Percentiles rank a stretch among this genome's conserved stretches.
phyloP scores from a whole-genome alignment of 2,888 invertebrate species.

The Schizaphis graminum region DNA sequence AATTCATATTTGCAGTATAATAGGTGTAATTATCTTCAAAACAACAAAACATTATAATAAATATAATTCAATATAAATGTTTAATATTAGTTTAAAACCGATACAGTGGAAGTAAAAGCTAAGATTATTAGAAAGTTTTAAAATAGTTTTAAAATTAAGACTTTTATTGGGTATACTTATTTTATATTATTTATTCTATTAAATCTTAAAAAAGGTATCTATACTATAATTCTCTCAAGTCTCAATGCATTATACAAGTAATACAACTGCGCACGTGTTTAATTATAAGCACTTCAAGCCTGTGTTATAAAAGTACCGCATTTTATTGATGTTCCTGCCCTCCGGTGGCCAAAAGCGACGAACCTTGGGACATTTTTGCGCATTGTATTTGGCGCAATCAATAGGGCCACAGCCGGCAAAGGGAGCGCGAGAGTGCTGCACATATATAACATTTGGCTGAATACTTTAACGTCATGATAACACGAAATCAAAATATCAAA shows the following conservation, averaged over 20 bases:
- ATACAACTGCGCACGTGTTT: not conserved
- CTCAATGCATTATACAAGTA: not conserved
- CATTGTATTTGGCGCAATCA: conserved; percentile 58
- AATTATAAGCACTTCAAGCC: not conserved
- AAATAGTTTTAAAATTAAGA: not conserved
- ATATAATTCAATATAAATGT: not conserved
- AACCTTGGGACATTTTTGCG: conserved; percentile 47
- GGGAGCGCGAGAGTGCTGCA: conserved; percentile 32
- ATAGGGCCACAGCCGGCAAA: conserved; percentile 16
- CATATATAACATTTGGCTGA: not conserved
- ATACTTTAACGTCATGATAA: not conserved
- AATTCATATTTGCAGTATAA: not conserved
- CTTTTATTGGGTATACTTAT: not conserved
- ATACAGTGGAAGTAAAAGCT: not conserved
- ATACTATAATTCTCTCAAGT: not conserved
- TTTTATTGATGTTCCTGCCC: conserved; percentile 42
- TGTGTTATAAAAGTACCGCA: not conserved
- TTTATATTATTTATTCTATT: not conserved
- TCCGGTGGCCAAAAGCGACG: conserved; percentile 40
- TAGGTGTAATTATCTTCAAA: not conserved
- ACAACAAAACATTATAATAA: not conserved
- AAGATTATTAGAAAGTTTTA: not conserved
- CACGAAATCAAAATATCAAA: not conserved
- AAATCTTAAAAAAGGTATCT: not conserved
- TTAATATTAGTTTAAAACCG: not conserved